Percentiles rank a stretch among this genome's conserved stretches.
Evolutionary conservation across 2,888 invertebrate genomes (phyloP).

Genomic region (Helobdella robusta): DNA sequence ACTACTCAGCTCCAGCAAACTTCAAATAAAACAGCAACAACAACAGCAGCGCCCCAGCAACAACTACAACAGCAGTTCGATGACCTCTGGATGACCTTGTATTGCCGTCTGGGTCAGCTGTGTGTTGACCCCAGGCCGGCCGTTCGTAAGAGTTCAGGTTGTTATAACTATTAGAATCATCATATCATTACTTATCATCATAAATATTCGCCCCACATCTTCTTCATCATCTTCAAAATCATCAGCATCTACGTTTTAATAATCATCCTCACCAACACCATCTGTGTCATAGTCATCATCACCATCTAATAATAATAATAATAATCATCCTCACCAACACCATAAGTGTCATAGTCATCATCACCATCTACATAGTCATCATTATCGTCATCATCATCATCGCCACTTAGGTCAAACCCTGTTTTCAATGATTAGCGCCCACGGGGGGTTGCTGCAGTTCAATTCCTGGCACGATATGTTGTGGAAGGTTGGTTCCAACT

Average conservation of each 20-base stretch:
- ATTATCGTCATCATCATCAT: too few relatives aligned
- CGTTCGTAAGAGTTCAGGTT: conserved; percentile 88
- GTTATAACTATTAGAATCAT: too few relatives aligned
- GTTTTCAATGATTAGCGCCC: conserved; percentile 91
- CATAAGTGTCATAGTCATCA: too few relatives aligned
- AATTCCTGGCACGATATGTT: conserved; percentile 87
- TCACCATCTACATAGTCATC: too few relatives aligned
- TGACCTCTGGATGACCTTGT: conserved; percentile 90
- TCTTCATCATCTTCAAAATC: too few relatives aligned
- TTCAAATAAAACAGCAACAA: background rate
- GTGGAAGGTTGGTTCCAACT: conserved; percentile 73
- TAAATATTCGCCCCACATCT: too few relatives aligned
- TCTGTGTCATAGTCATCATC: too few relatives aligned
- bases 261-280: too few relatives aligned
- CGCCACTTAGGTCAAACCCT: conserved; percentile 94
- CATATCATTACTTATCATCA: too few relatives aligned
- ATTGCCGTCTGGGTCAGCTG: conserved; percentile 53
- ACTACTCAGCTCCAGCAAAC: background rate
- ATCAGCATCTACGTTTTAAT: too few relatives aligned
- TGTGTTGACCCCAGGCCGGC: conserved; percentile 92
- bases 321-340: too few relatives aligned
- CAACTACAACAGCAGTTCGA: conserved; percentile 60
- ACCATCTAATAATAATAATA: too few relatives aligned
- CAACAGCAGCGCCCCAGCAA: background rate
- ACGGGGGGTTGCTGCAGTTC: conserved; percentile 74